These are phyloP conservation scores for Endomychus coccineus DNA, from an alignment of 2,888 invertebrate genomes.

Conservation along the genomic window DNA sequence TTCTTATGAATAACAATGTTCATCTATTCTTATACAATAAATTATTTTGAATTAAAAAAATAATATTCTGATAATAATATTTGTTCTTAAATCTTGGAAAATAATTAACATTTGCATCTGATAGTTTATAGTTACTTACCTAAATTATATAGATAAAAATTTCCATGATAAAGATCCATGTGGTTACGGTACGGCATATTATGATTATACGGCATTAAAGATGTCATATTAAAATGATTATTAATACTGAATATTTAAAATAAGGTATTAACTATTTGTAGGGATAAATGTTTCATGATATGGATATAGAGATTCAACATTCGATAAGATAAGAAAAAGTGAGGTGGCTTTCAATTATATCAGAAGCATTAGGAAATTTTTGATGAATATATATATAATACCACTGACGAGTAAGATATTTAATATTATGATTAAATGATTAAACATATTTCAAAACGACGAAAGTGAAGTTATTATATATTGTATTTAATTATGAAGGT, in stretches of 20 bases:
- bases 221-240: constrained; percentile 39
- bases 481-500: no score
- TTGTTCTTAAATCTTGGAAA: no score
- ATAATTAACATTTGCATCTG: no score
- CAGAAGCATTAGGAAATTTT: constrained; percentile 28
- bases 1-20: no score
- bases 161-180: constrained; percentile 8
- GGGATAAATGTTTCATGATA: no score
- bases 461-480: no score
- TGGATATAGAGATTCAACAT: constrained; percentile 28
- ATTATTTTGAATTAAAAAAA: no score
- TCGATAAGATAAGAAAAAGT: constrained; percentile 36
- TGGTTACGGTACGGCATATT: constrained; percentile 34
- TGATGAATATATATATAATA: constrained; percentile 33
- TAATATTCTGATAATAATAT: no score
- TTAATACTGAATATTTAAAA: constrained; percentile 43
- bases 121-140: constrained; percentile 26
- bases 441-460: no score
- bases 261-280: constrained; percentile 40
- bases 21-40: no score
- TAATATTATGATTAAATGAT: constrained; percentile 24
- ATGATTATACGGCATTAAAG: constrained; percentile 31
- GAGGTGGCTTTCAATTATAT: constrained; percentile 29
- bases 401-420: constrained; percentile 32
- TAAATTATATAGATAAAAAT: constrained; percentile 4